Evolutionary conservation across 2,113 vertebrate genomes (phyloP).

Genomic region (Melanostigma gelatinosum): DNA sequence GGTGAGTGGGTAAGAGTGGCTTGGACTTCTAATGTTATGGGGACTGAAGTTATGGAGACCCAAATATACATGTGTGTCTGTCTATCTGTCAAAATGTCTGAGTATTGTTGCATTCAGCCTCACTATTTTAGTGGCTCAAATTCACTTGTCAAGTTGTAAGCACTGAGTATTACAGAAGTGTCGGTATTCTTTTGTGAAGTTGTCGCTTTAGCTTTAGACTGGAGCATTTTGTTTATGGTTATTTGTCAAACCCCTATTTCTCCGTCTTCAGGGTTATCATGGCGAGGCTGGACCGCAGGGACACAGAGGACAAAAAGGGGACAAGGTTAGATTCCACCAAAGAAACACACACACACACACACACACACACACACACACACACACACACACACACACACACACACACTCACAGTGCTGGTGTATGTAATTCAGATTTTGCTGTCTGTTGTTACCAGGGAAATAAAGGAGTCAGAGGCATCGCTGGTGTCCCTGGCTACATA

Average conservation of each 20-base stretch:
- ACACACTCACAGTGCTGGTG: rapidly evolving
- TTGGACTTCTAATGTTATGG: slow-evolving; percentile 55
- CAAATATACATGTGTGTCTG: not conserved
- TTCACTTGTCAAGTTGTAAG: not conserved
- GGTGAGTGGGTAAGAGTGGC: slow-evolving; percentile 85
- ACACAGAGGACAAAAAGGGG: slow-evolving; percentile 73
- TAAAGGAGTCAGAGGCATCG: slow-evolving; percentile 71
- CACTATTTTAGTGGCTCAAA: not conserved
- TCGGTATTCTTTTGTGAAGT: not conserved
- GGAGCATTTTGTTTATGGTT: not conserved
- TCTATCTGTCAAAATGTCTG: not conserved
- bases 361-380: not conserved
- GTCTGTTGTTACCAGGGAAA: slow-evolving; percentile 70
- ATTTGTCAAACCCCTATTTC: not conserved
- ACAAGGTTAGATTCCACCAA: slow-evolving; percentile 69
- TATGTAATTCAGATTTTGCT: not conserved
- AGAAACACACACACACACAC: not conserved
- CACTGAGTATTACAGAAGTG: not conserved
- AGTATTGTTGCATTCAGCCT: not conserved
- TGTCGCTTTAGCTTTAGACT: not conserved
- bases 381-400: not conserved
- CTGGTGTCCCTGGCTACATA: slow-evolving; percentile 76
- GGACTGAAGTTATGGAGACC: not conserved
- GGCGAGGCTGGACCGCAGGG: slow-evolving; percentile 81
- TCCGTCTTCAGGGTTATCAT: slow-evolving; percentile 76